Percentiles rank a stretch among this genome's conserved stretches.
Evolutionary conservation across 2,797 vertebrate genomes (phyloP).

Genomic region (Typhlichthys subterraneus): DNA sequence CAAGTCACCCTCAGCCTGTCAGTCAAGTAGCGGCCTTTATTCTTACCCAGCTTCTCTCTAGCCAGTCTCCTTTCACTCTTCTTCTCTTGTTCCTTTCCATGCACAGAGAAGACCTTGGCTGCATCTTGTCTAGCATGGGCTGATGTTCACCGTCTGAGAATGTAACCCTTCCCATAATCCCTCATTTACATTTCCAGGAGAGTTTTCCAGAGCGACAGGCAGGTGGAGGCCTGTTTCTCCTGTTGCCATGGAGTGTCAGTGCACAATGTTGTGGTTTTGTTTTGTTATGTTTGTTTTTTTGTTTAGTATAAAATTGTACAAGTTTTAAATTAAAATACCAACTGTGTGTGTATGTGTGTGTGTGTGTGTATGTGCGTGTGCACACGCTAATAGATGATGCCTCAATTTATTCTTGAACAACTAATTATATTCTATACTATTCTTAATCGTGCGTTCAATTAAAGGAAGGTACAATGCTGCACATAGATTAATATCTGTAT

Average conservation of each 20-base stretch:
- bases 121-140: constrained; percentile 62
- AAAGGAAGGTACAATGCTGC: background rate
- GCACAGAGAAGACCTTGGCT: constrained; percentile 52
- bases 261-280: constrained; percentile 49
- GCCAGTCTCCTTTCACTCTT: constrained; percentile 25
- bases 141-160: constrained; percentile 48
- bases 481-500: background rate
- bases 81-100: constrained; percentile 33
- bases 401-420: too few relatives aligned
- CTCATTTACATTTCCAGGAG: constrained; percentile 60
- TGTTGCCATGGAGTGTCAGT: constrained; percentile 20
- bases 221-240: constrained; percentile 42
- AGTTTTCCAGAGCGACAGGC: constrained; percentile 39
- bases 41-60: constrained; percentile 23
- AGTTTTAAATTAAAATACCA: constrained; percentile 32
- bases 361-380: background rate
- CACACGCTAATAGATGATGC: background rate
- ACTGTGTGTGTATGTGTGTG: constrained; percentile 15
- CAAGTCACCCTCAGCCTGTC: constrained; percentile 16
- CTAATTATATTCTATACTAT: background rate
- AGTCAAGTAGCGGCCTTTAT: constrained; percentile 35
- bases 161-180: constrained; percentile 52
- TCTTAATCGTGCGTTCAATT: background rate
- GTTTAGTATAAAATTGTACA: background rate
- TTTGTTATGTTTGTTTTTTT: constrained; percentile 11